Base-by-base conservation (phyloP, 1,140 invertebrate species). In the Bombyx mandarina region DNA sequence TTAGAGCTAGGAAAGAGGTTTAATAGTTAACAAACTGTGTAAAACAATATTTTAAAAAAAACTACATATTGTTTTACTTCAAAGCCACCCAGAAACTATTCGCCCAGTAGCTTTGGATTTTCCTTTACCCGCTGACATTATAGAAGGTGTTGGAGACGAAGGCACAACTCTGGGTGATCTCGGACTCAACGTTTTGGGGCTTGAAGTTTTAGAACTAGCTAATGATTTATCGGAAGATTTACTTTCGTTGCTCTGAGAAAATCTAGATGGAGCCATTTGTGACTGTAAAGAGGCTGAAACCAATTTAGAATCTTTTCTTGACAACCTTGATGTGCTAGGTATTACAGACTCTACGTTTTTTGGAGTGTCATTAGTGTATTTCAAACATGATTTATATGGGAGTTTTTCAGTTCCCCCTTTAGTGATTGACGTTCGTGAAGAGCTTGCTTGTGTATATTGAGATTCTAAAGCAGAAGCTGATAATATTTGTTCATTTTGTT, bases 21-120 rank as follows among this genome's bases (percentile, higher is more conserved):
- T 35, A 35, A 3, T 35, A 35, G 26, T 2, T 35, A 35, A 35
- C 4, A 35, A 35, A 1, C 26, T 5, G 4, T 5, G 26, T 5
- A 3, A 35, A 35, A 18, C 12, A 18, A 18, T 18, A 1, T 18
- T 18, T 18, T 18, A 35, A 35, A 35, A 35, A 35, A 2, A 35
- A 35, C 2, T 35, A 35, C 26, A 35, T 5, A 52, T 10, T 43
- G 10, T 8, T 42, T 9, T n/a, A 42, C 9, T 49, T 60, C 88
- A 93, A 22, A 93, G 84, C 92, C 92, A 93, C 2, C 92, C 92
- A 26, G 91, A 90, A 50, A 92, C 88, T 9, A 91, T 84, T 87
- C 91, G 90, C 3, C 92, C 92, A 5, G 91, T 92, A 1, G 91
- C 90, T 77, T 91, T 92, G 8, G 92, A 93, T 73, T 90, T 92